phyloP scores from a whole-genome alignment of 2,113 vertebrate genomes.

The Xiphias gladius region DNA sequence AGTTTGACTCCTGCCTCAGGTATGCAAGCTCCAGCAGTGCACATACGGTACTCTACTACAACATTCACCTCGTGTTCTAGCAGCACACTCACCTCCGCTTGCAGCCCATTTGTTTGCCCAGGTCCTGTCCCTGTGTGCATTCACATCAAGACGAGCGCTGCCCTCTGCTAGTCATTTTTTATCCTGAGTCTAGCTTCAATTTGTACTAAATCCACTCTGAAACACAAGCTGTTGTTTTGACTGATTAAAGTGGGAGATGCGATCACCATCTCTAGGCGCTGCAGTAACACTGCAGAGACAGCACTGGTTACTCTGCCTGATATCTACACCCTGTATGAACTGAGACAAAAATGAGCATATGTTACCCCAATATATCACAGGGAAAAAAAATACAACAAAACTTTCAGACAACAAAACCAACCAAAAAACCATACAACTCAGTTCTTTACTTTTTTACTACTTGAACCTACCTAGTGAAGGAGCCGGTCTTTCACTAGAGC shows the following conservation, averaged over 20 bases:
- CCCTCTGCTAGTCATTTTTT: slow-evolving; percentile 10
- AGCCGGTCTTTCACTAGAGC: neutral
- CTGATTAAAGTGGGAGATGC: slow-evolving; percentile 24
- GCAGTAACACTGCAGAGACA: neutral
- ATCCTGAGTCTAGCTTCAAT: neutral
- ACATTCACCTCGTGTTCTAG: neutral
- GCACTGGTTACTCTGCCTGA: neutral
- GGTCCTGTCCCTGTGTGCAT: neutral
- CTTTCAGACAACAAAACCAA: neutral
- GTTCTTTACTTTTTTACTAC: neutral
- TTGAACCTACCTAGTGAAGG: neutral
- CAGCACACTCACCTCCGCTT: neutral
- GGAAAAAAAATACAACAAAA: too few species aligned
- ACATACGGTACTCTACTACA: neutral
- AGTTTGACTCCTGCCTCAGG: neutral
- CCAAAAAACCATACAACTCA: neutral
- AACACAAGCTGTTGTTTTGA: slow-evolving; percentile 26
- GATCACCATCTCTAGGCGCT: neutral
- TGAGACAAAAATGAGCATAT: neutral
- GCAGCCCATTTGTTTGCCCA: slow-evolving; percentile 4
- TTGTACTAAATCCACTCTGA: slow-evolving; percentile 8
- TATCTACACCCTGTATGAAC: neutral
- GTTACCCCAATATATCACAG: neutral
- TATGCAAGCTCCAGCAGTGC: neutral
- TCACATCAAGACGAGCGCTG: slow-evolving; percentile 21